Percentiles rank a stretch among this genome's conserved stretches.
These are phyloP conservation scores for Okamejei kenojei DNA, from an alignment of 2,797 vertebrate species.

Conservation along the genomic window DNA sequence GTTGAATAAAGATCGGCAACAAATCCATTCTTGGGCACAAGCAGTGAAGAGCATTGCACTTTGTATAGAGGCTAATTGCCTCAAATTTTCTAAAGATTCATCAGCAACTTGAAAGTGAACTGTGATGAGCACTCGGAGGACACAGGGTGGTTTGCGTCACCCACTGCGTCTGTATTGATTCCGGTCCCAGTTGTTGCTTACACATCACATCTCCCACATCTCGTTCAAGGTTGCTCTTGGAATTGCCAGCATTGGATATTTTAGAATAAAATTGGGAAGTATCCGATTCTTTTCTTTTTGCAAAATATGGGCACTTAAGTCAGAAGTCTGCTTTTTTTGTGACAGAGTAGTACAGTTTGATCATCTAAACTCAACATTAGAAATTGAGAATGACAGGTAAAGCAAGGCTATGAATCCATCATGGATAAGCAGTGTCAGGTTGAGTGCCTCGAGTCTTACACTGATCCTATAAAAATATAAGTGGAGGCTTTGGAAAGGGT, in stretches of 20 bases:
- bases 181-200: no score
- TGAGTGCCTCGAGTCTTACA: conserved; percentile 41
- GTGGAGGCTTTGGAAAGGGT: conserved; percentile 37
- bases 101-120: neutral
- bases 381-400: conserved; percentile 6
- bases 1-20: neutral
- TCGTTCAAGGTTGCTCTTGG: neutral
- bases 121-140: neutral
- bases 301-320: neutral
- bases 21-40: neutral
- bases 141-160: neutral
- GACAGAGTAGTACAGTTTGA: neutral
- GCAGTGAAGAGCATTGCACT: neutral
- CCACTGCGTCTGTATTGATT: neutral
- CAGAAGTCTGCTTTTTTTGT: neutral
- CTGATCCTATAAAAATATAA: conserved; percentile 51
- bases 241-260: neutral
- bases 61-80: neutral
- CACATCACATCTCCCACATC: no score
- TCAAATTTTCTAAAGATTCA: neutral
- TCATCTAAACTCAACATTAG: neutral
- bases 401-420: neutral
- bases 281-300: neutral
- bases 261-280: neutral
- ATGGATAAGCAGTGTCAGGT: neutral